Conservation (phyloP, 2,888 invertebrate species). For the Drosophila paramelanica region DNA sequence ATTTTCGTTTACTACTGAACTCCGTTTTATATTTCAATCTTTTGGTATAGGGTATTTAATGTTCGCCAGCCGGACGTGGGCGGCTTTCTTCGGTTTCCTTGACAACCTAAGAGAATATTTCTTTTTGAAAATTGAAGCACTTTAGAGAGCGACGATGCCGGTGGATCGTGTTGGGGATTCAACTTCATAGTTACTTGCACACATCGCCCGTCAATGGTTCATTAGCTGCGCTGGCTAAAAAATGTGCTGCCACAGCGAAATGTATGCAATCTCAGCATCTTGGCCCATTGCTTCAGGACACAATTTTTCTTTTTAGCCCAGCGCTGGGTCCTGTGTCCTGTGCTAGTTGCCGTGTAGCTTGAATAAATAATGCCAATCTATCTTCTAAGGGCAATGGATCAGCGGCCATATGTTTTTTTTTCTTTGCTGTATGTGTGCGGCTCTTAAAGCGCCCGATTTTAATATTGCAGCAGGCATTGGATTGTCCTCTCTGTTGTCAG, state of each 20-base stretch:
- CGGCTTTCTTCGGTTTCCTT: neutral
- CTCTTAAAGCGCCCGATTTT: constrained; percentile 39
- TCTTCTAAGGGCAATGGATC: constrained; percentile 63
- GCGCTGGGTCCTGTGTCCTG: constrained; percentile 26
- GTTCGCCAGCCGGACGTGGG: neutral
- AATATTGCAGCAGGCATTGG: constrained; percentile 20
- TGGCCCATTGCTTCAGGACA: constrained; percentile 43
- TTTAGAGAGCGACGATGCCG: constrained; percentile 25
- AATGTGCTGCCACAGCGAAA: constrained; percentile 77
- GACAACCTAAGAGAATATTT: constrained; percentile 16
- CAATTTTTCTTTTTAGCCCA: constrained; percentile 37
- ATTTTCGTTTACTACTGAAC: too few species aligned
- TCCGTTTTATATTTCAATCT: neutral
- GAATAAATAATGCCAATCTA: constrained; percentile 77
- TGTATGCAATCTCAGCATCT: constrained; percentile 75
- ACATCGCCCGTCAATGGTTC: constrained; percentile 63
- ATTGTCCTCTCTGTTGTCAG: constrained; percentile 32
- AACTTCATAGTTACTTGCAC: constrained; percentile 37
- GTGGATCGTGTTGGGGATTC: constrained; percentile 6
- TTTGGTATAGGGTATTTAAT: neutral
- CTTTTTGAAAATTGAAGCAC: constrained; percentile 34
- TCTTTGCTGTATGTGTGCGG: constrained; percentile 11
- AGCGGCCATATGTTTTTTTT: constrained; percentile 30
- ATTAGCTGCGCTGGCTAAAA: constrained; percentile 69
- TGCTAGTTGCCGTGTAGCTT: constrained; percentile 49